Base-by-base conservation (phyloP, 1,140 invertebrate genomes). In the Drosophila persimilis region DNA sequence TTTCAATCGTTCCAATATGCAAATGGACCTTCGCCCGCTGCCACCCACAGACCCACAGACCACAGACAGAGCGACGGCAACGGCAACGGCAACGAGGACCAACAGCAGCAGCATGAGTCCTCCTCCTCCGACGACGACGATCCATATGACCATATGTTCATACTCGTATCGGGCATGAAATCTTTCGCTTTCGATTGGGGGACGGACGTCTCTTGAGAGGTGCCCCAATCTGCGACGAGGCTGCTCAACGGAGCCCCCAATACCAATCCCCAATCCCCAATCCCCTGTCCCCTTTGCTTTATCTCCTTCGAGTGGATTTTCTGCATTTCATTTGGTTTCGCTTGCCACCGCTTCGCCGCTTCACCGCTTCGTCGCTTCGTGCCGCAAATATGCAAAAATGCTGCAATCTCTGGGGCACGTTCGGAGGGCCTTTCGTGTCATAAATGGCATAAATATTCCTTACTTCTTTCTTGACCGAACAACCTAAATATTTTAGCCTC, bases 371-470 rank as follows among this genome's bases (percentile, higher is more conserved):
- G 11, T 71, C 58, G 70, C 59, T 88, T 88, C 83, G 83, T 88
- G 83, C 79, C 43, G 78, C 41, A 88, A 88, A 88, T 88, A 88
- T 88, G 83, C 83, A 88, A 88, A 88, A 88, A 88, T 80, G 60
- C 63, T 51, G 66, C 67, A 79, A 77, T 64, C 71, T 56, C 41
- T 56, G 80, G 80, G 66, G 84, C 81, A 85, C 80, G 80, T 85
- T 85, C 63, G 78, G 81, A 88, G 83, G 83, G 83, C 73, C 83
- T 88, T 77, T 88, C 83, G 83, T 88, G 83, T 88, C 83, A 88
- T 88, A 88, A 88, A 88, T 88, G 83, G 84, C 83, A 88, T 88
- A 88, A 88, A 88, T 88, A 88, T 88, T 88, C 81, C 81, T 77
- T 39, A 39, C 35, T 39, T 13, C 35, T 39, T 39, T 71, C 73